Percentiles rank a stretch among this genome's conserved stretches.
These are phyloP conservation scores for Arctia plantaginis DNA, from an alignment of 2,888 invertebrate genomes.

Conservation along the genomic window DNA sequence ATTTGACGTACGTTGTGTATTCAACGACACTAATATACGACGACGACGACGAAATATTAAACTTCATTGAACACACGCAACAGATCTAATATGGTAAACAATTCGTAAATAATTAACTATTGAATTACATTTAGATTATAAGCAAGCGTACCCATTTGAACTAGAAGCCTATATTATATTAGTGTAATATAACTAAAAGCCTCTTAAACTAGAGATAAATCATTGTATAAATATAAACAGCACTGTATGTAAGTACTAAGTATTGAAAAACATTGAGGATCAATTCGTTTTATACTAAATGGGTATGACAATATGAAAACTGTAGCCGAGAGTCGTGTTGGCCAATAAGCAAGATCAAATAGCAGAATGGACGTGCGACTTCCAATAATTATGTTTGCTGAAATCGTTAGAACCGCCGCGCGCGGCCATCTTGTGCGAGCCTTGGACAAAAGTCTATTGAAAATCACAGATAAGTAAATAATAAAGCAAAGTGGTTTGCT, in stretches of 20 bases:
- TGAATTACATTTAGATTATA: not conserved
- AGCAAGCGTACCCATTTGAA: not conserved
- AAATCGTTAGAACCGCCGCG: constrained; percentile 70
- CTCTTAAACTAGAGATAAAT: constrained; percentile 27
- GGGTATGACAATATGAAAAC: constrained; percentile 61
- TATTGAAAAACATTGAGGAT: constrained; percentile 57
- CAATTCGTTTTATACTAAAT: constrained; percentile 60
- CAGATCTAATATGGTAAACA: not conserved
- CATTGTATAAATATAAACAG: constrained; percentile 49
- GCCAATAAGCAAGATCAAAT: constrained; percentile 81
- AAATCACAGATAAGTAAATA: constrained; percentile 61
- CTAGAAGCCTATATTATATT: not conserved
- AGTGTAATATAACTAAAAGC: not conserved
- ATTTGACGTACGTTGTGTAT: no score
- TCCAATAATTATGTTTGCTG: constrained; percentile 84
- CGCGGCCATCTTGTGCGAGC: constrained; percentile 68
- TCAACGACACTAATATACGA: no score
- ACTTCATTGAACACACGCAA: not conserved
- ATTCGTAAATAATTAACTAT: not conserved
- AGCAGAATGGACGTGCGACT: constrained; percentile 76
- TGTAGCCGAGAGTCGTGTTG: constrained; percentile 60
- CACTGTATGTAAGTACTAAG: constrained; percentile 53
- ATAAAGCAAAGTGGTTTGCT: constrained; percentile 21
- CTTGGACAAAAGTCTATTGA: constrained; percentile 58
- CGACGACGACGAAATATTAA: no score